phyloP scores from a whole-genome alignment of 35 echinoderm and acorn worm species.

The Heliocidaris erythrogramma region DNA sequence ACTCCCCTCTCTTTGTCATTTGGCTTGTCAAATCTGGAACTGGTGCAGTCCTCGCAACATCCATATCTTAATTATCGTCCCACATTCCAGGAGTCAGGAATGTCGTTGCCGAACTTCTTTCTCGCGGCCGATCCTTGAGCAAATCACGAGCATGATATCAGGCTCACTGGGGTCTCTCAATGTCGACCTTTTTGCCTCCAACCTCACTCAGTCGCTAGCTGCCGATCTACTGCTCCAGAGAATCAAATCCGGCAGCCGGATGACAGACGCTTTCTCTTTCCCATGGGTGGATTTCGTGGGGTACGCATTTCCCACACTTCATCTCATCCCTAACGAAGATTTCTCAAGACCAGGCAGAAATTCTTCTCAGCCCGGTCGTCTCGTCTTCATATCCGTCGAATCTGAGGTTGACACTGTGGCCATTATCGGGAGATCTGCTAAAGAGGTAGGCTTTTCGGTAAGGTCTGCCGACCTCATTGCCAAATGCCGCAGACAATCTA shows the following conservation, averaged over 20 bases:
- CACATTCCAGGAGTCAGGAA: conserved; percentile 64
- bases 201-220: conserved; percentile 42
- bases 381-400: no score
- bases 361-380: no score
- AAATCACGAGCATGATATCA: not conserved
- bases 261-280: conserved; percentile 55
- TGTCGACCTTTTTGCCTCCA: conserved; percentile 58
- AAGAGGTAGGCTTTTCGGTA: no score
- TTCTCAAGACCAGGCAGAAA: no score
- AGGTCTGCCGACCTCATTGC: not conserved
- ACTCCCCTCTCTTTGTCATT: not conserved
- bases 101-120: conserved; percentile 49
- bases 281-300: conserved; percentile 52
- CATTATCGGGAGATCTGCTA: no score
- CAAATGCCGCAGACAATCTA: no score
- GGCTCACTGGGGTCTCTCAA: not conserved
- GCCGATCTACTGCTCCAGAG: conserved; percentile 53
- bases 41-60: not conserved
- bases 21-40: not conserved
- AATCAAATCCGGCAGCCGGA: conserved; percentile 44
- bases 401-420: no score
- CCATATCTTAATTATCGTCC: no score
- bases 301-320: conserved; percentile 50
- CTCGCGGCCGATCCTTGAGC: not conserved
- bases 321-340: no score